phyloP scores from a whole-genome alignment of 2,113 vertebrate genomes.

The Hemiprocne comata region DNA sequence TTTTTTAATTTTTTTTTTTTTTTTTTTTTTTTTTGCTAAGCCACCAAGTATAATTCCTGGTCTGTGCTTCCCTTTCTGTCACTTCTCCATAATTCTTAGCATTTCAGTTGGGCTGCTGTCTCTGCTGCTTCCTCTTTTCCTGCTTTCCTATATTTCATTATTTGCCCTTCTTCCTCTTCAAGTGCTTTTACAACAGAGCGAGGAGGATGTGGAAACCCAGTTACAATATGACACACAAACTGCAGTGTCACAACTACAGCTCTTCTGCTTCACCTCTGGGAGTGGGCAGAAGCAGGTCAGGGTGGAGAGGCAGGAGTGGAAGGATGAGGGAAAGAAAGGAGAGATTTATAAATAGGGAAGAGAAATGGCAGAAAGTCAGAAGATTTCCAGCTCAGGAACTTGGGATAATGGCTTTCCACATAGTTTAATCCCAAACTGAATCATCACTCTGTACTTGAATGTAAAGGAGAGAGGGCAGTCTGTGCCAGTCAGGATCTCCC shows the following conservation, averaged over 20 bases:
- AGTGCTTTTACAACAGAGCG: slow-evolving; percentile 75
- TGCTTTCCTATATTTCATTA: slow-evolving; percentile 95
- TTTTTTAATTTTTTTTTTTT: background rate
- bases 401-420: background rate
- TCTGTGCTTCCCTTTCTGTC: slow-evolving; percentile 93
- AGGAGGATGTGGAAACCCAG: slow-evolving; percentile 90
- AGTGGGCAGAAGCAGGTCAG: background rate
- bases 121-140: slow-evolving; percentile 92
- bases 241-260: slow-evolving; percentile 69
- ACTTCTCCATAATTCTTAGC: slow-evolving; percentile 95
- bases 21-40: background rate
- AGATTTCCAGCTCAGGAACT: background rate
- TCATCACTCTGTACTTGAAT: background rate
- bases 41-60: slow-evolving; percentile 82
- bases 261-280: slow-evolving; percentile 38
- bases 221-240: slow-evolving; percentile 82
- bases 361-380: background rate
- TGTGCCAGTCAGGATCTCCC: background rate
- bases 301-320: background rate
- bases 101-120: slow-evolving; percentile 87
- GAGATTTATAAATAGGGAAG: background rate
- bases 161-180: slow-evolving; percentile 92
- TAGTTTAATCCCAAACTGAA: background rate
- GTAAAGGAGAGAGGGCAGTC: background rate
- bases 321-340: background rate